Evolutionary conservation across 2,113 vertebrate species (phyloP).

Genomic region (Eulemur macaco): DNA sequence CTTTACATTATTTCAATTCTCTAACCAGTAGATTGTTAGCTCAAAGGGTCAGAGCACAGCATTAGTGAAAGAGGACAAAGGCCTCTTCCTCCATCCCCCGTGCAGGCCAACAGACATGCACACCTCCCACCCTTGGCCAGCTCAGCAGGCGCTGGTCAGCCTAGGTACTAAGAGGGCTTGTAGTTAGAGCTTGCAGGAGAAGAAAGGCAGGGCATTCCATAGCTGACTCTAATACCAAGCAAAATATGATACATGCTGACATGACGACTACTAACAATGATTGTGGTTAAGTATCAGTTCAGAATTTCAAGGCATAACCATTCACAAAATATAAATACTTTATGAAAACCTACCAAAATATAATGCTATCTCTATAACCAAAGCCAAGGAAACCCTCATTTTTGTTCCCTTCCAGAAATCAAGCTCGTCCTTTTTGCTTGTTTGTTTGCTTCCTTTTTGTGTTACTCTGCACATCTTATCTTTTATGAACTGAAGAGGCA

Average conservation of each 20-base stretch:
- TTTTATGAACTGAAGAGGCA: background rate
- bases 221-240: background rate
- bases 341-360: conserved; percentile 11
- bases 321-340: background rate
- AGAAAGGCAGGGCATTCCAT: background rate
- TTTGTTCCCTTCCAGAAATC: background rate
- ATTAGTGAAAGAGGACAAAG: background rate
- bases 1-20: background rate
- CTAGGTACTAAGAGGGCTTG: background rate
- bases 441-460: background rate
- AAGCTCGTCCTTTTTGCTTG: background rate
- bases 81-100: background rate
- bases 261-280: background rate
- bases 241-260: background rate
- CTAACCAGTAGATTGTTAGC: background rate
- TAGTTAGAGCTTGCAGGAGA: background rate
- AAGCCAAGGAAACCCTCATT: background rate
- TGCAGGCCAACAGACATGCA: background rate
- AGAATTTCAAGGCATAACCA: background rate
- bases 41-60: background rate
- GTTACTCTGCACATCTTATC: background rate
- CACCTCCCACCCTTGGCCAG: background rate
- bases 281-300: background rate
- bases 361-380: background rate
- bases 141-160: background rate